Conservation (phyloP, 2,797 vertebrate species). For the Lycodopsis pacificus region DNA sequence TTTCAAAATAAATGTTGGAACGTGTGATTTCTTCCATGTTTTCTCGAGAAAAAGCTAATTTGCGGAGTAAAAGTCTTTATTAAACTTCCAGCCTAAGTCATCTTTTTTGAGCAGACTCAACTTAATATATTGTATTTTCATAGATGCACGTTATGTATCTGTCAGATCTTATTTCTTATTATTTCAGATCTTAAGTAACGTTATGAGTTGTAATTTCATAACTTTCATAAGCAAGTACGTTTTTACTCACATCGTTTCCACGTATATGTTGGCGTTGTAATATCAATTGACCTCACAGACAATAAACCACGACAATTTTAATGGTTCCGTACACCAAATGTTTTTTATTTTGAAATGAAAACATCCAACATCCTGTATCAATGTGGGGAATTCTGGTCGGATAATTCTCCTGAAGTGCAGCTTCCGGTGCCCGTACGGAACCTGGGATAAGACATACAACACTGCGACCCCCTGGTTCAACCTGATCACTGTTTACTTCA, state of each 20-base stretch:
- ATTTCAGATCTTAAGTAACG: no score
- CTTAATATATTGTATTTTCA: no score
- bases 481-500: constrained; percentile 9
- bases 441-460: constrained; percentile 62
- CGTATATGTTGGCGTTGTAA: no score
- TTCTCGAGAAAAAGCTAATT: neutral
- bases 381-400: fast-evolving
- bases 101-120: no score
- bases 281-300: neutral
- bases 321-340: neutral
- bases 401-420: constrained; percentile 5
- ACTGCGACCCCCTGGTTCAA: constrained; percentile 77
- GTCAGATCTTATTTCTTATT: no score
- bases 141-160: no score
- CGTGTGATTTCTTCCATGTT: fast-evolving
- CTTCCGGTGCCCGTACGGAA: constrained; percentile 69
- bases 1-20: constrained; percentile 57
- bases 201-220: neutral
- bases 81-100: no score
- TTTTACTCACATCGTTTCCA: neutral
- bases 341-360: constrained; percentile 41
- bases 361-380: neutral
- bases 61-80: no score
- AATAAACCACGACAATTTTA: no score
- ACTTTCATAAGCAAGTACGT: neutral